phyloP scores from a whole-genome alignment of 2,797 vertebrate genomes.

The Enteromius viviparus region DNA sequence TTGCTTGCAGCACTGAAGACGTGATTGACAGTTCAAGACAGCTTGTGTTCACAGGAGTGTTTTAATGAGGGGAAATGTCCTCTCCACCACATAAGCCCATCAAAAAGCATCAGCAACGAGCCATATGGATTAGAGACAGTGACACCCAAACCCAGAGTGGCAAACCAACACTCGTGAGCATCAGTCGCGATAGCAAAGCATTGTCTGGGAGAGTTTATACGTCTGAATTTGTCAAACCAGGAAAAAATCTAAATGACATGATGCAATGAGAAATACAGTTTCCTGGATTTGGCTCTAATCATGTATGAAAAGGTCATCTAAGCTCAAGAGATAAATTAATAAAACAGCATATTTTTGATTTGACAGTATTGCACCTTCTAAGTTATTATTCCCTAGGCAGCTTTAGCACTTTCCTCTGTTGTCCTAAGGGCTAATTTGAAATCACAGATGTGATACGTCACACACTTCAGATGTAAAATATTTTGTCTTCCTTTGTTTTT shows the following conservation, averaged over 20 bases:
- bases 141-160: slow-evolving; percentile 25
- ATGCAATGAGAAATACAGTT: not conserved
- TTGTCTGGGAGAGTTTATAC: slow-evolving; percentile 30
- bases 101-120: slow-evolving; percentile 22
- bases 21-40: slow-evolving; percentile 30
- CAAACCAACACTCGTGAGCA: slow-evolving; percentile 3
- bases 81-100: slow-evolving; percentile 22
- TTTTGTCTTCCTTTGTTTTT: not conserved
- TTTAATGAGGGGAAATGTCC: slow-evolving; percentile 56
- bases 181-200: not conserved
- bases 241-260: not conserved
- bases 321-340: slow-evolving; percentile 34
- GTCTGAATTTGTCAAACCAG: slow-evolving; percentile 23
- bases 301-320: slow-evolving; percentile 27
- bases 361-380: slow-evolving; percentile 37
- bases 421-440: not conserved
- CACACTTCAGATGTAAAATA: not conserved
- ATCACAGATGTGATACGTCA: not conserved
- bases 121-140: slow-evolving; percentile 30
- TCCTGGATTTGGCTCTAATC: not conserved
- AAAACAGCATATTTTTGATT: slow-evolving; percentile 17
- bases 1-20: slow-evolving; percentile 23
- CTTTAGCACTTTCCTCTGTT: slow-evolving; percentile 14
- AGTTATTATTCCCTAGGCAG: slow-evolving; percentile 38
- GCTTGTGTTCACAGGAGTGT: slow-evolving; percentile 31